Base-by-base conservation (phyloP, 2,797 vertebrate species). In the Oryzias sinensis region DNA sequence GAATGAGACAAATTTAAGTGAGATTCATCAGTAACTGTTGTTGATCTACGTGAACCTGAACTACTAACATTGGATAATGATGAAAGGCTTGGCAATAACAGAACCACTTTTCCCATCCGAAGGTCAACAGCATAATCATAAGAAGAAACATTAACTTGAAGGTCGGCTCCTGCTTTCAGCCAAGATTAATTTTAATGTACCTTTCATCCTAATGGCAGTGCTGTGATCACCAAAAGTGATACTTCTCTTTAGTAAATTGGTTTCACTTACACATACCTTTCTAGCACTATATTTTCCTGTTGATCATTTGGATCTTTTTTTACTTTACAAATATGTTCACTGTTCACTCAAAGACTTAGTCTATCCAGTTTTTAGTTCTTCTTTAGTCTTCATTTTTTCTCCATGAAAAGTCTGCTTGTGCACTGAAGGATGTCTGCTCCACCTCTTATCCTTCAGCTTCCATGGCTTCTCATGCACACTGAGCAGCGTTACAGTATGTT, bases 11-110 rank as follows among this genome's bases (percentile, higher is more conserved):
- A 64, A 82, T 85, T 59, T 82, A 82, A 85, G 81, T 74, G 82
- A 80, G 73, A 73, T 80, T 72, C 72, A 87, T 85, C 79, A 82
- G 80, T 82, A 84, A 74, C 80, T 86, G 67, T 81, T 51, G 60
- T 65, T 72, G 81, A 81, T 85, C 73, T 76, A 37, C 61, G 62
- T 59, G 75, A 82, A 76, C 80, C 71, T 14, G 14, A 42, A 61
- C 73, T 63, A 72, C 77, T 84, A 74, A 63, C 74, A 78, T 72
- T 62, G 41, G 73, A 56, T 79, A 77, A 80, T 72, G 77, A 83
- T 74, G 79, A 68, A 37, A 63, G 76, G 76, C 71, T 75, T 66
- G 72, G 80, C 67, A 72, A 63, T 49, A 54, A 72, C 42, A 3
- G 22, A 13, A 27, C 46, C 16, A 57, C 57, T 68, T 73, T 56